These are phyloP conservation scores for Phaethornis superciliosus DNA, from an alignment of 2,113 vertebrate species.

Conservation along the genomic window DNA sequence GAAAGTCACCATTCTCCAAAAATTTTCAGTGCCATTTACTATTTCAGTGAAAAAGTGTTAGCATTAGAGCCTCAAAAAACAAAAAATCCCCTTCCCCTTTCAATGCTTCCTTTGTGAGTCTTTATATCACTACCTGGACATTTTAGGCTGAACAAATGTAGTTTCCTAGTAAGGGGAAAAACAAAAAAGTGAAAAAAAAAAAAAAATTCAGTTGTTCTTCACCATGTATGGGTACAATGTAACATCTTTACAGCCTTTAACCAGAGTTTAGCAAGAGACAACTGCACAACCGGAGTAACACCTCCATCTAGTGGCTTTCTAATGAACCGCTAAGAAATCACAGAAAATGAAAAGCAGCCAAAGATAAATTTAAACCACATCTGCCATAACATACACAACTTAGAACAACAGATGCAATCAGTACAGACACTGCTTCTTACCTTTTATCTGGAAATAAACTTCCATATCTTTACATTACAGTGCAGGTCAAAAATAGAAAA, in stretches of 20 bases:
- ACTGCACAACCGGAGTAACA: background rate
- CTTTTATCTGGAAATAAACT: background rate
- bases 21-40: background rate
- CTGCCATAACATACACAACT: background rate
- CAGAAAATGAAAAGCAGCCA: background rate
- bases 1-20: background rate
- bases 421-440: background rate
- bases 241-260: background rate
- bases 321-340: rapidly evolving
- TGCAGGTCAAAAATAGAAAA: background rate
- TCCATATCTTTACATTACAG: background rate
- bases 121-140: background rate
- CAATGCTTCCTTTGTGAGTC: background rate
- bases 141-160: background rate
- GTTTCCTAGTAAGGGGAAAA: background rate
- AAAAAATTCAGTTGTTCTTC: background rate
- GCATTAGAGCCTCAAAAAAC: background rate
- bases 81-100: background rate
- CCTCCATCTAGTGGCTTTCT: constrained; percentile 57
- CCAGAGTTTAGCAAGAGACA: background rate
- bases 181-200: background rate
- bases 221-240: background rate
- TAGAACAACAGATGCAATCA: background rate
- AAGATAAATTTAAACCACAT: background rate
- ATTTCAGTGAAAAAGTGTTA: background rate